A percentile compares a stretch with the other conserved stretches of the same genome.
Conservation (phyloP, 2,797 vertebrate genomes). For the Aeoliscus strigatus region DNA sequence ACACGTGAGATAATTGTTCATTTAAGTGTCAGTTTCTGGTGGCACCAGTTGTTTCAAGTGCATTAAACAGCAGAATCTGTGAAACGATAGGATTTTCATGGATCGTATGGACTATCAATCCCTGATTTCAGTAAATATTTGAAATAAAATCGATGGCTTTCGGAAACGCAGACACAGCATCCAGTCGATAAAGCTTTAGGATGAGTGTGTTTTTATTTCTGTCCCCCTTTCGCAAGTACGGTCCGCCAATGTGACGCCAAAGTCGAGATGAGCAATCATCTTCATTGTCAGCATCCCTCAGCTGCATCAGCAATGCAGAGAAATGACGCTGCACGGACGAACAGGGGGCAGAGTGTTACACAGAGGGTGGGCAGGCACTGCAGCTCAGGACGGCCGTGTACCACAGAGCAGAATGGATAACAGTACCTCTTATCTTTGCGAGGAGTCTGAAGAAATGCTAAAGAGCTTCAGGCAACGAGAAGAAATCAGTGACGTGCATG, state of each 20-base stretch:
- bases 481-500: conserved; percentile 3
- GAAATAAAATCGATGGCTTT: background rate
- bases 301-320: conserved; percentile 56
- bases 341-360: conserved; percentile 20
- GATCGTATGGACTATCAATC: no score
- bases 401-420: conserved; percentile 18
- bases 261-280: conserved; percentile 25
- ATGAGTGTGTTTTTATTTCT: conserved; percentile 6
- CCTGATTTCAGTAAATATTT: background rate
- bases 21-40: no score
- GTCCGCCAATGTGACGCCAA: background rate
- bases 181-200: conserved; percentile 4
- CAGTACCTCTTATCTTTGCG: conserved; percentile 3
- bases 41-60: no score
- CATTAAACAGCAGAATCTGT: background rate
- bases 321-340: conserved; percentile 33
- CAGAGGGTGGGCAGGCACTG: conserved; percentile 10
- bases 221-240: conserved; percentile 3
- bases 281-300: conserved; percentile 41
- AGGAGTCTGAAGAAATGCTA: conserved; percentile 8
- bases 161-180: conserved; percentile 2
- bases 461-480: background rate
- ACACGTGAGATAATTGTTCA: no score
- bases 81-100: background rate
- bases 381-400: conserved; percentile 10